Conservation (phyloP, 2,888 invertebrate species). For the Cataglyphis altisquamis region DNA sequence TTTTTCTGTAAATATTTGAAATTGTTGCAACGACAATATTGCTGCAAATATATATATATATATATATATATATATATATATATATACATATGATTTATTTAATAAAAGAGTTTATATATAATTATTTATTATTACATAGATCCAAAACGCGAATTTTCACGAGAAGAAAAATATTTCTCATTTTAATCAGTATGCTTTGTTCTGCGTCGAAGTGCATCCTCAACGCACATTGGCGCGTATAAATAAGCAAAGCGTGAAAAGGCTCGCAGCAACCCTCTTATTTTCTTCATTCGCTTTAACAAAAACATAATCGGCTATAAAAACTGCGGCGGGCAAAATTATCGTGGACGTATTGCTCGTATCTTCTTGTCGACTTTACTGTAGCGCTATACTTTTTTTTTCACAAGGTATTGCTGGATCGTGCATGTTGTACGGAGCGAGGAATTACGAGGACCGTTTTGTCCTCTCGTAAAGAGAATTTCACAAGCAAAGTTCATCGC, state of each 20-base stretch:
- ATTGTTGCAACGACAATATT: neutral
- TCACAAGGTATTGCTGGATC: neutral
- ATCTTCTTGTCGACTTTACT: constrained; percentile 12
- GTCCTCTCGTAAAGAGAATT: constrained; percentile 19
- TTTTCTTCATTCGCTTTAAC: neutral
- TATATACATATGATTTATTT: neutral
- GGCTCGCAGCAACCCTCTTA: neutral
- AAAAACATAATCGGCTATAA: neutral
- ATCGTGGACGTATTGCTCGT: constrained; percentile 2
- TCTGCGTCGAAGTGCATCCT: neutral
- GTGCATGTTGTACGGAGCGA: constrained; percentile 4
- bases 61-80: too few relatives aligned
- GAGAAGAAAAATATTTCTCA: neutral
- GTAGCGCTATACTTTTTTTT: constrained; percentile 11
- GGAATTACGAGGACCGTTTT: constrained; percentile 40
- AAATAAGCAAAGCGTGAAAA: constrained; percentile 11
- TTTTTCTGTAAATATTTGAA: neutral
- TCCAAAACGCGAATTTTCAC: neutral
- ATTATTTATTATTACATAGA: neutral
- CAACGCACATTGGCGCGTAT: neutral
- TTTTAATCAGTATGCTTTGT: neutral
- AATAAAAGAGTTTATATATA: neutral
- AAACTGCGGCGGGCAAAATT: constrained; percentile 19
- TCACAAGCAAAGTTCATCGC: constrained; percentile 16
- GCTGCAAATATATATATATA: neutral